phyloP scores from a whole-genome alignment of 2,113 vertebrate species.

The Rhabdomys dilectus region DNA sequence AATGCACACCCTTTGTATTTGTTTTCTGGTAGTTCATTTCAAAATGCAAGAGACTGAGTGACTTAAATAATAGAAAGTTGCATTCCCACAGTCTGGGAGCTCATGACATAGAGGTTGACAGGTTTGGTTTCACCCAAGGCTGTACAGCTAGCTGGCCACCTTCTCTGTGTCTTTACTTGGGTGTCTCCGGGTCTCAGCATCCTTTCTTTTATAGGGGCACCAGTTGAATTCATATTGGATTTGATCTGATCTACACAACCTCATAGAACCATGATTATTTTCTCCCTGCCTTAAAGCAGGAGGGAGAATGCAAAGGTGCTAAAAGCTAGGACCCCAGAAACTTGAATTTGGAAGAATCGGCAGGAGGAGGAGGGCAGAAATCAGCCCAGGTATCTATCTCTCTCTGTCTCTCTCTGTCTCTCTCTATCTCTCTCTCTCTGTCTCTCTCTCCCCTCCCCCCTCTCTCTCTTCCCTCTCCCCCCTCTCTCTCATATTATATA shows the following conservation, averaged over 20 bases:
- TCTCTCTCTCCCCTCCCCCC: background rate
- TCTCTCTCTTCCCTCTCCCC: background rate
- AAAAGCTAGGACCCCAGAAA: background rate
- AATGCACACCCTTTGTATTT: background rate
- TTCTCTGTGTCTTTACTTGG: background rate
- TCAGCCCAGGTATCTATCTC: background rate
- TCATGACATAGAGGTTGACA: background rate
- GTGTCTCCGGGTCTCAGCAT: background rate
- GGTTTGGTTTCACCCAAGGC: background rate
- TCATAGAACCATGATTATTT: slow-evolving; percentile 26
- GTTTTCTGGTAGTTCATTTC: background rate
- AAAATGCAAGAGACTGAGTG: background rate
- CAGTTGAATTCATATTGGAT: background rate
- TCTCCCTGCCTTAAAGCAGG: background rate
- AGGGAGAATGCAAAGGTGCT: background rate
- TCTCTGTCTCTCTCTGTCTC: background rate
- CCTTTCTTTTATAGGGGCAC: background rate
- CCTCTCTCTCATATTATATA: background rate
- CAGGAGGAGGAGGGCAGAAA: background rate
- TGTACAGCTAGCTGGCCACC: background rate
- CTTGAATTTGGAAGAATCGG: background rate
- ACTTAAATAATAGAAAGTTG: background rate
- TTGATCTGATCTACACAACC: background rate
- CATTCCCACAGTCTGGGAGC: background rate
- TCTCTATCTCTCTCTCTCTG: background rate